phyloP scores from a whole-genome alignment of 1,140 invertebrate genomes.

The Hormaphis cornu region DNA sequence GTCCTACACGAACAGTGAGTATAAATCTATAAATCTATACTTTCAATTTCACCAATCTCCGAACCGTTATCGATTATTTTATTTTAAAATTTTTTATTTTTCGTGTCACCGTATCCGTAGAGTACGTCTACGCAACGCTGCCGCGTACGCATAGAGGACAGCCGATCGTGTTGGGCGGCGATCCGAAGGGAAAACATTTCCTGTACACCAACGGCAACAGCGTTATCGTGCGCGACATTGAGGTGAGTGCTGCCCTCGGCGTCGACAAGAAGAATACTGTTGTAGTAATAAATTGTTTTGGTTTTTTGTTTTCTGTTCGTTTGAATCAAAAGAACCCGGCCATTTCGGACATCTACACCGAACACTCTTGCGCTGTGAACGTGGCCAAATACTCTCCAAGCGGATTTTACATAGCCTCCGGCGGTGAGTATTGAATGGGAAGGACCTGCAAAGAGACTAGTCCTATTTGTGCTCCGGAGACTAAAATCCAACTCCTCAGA shows the following conservation, averaged over 20 bases:
- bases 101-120: constrained; percentile 45
- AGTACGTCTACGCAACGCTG: constrained; percentile 81
- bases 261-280: too few relatives aligned
- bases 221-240: constrained; percentile 93
- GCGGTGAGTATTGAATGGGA: constrained; percentile 71
- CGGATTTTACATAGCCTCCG: constrained; percentile 97
- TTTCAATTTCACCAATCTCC: not conserved
- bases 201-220: constrained; percentile 96
- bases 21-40: not conserved
- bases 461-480: too few relatives aligned
- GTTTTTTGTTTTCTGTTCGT: constrained; percentile 37
- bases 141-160: constrained; percentile 86
- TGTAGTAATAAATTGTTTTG: not conserved
- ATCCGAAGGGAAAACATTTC: constrained; percentile 95
- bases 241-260: constrained; percentile 50
- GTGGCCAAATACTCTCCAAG: constrained; percentile 97
- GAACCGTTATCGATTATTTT: constrained; percentile 14
- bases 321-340: constrained; percentile 85
- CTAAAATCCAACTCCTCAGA: too few relatives aligned
- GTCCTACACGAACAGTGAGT: constrained; percentile 39
- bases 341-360: constrained; percentile 89
- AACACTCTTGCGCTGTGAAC: constrained; percentile 88
- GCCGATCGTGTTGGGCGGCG: constrained; percentile 83
- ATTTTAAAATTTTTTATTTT: constrained; percentile 2
- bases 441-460: not conserved